Conservation (phyloP, 2,888 invertebrate genomes). For the Amitus sp. region DNA sequence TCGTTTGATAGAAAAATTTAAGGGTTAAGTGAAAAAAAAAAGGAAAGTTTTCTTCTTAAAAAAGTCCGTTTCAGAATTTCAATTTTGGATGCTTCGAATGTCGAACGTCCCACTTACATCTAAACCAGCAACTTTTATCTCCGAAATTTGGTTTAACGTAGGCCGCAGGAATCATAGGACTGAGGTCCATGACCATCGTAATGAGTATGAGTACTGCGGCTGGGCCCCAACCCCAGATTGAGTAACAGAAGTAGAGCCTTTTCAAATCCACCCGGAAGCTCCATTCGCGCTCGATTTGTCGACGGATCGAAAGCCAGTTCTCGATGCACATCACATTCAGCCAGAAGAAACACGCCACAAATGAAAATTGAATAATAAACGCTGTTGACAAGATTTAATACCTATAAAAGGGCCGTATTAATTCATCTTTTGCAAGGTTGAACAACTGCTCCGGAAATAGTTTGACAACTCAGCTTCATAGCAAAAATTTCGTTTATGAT, state of each 20-base stretch:
- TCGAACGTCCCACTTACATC: too few relatives aligned
- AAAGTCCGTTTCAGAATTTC: too few relatives aligned
- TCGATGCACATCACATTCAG: conserved; percentile 76
- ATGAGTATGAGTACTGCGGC: conserved; percentile 69
- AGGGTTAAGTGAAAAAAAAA: too few relatives aligned
- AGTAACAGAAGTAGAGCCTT: conserved; percentile 69
- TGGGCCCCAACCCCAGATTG: conserved; percentile 69
- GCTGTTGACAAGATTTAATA: conserved; percentile 63
- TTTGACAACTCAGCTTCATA: neutral
- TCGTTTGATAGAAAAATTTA: too few relatives aligned
- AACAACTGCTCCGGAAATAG: too few relatives aligned
- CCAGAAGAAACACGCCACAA: conserved; percentile 77
- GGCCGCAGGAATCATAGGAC: conserved; percentile 71
- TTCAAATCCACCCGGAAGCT: conserved; percentile 24
- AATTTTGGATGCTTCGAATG: too few relatives aligned
- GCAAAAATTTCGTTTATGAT: neutral
- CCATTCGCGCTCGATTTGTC: conserved; percentile 46
- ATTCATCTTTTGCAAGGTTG: too few relatives aligned
- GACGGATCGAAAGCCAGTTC: conserved; percentile 69
- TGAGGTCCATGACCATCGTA: conserved; percentile 71
- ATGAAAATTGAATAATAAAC: conserved; percentile 74
- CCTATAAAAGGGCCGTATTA: too few relatives aligned
- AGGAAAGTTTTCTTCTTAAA: too few relatives aligned
- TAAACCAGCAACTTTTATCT: conserved; percentile 71
- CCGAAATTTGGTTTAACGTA: conserved; percentile 72